phyloP scores from a whole-genome alignment of 92 coral and sea anemone genomes.

The Plumapathes pennacea region DNA sequence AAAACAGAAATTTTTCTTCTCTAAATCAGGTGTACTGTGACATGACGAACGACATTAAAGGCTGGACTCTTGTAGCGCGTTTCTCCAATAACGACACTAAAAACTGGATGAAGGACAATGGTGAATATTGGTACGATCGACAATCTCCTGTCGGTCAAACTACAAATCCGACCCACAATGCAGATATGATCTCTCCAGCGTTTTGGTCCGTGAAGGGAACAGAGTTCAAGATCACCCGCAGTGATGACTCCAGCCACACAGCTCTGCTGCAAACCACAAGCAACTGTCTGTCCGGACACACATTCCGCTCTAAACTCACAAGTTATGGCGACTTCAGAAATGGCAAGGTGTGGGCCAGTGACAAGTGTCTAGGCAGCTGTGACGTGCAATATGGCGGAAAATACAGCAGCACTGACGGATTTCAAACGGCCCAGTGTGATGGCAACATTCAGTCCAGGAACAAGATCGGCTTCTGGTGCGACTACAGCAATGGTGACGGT shows the following conservation, averaged over 20 bases:
- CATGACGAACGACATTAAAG: neutral
- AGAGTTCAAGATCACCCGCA: conserved; percentile 58
- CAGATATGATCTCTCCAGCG: conserved; percentile 65
- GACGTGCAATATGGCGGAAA: conserved; percentile 34
- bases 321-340: conserved; percentile 57
- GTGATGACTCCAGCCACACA: conserved; percentile 42
- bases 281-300: conserved; percentile 28
- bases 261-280: conserved; percentile 36
- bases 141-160: conserved; percentile 21
- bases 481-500: conserved; percentile 4
- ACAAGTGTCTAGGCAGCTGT: conserved; percentile 51
- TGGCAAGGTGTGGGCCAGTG: conserved; percentile 22
- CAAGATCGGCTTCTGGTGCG: conserved; percentile 38
- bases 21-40: conserved; percentile 14
- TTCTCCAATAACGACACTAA: conserved; percentile 37
- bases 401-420: conserved; percentile 28
- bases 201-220: conserved; percentile 38
- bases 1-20: no score
- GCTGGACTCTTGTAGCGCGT: conserved; percentile 64
- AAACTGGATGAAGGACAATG: conserved; percentile 50
- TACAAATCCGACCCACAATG: conserved; percentile 25
- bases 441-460: no score
- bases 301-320: conserved; percentile 52
- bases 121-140: conserved; percentile 59
- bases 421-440: conserved; percentile 9